Evolutionary conservation across 1,140 invertebrate genomes (phyloP).

Genomic region (Choristoneura fumiferana): DNA sequence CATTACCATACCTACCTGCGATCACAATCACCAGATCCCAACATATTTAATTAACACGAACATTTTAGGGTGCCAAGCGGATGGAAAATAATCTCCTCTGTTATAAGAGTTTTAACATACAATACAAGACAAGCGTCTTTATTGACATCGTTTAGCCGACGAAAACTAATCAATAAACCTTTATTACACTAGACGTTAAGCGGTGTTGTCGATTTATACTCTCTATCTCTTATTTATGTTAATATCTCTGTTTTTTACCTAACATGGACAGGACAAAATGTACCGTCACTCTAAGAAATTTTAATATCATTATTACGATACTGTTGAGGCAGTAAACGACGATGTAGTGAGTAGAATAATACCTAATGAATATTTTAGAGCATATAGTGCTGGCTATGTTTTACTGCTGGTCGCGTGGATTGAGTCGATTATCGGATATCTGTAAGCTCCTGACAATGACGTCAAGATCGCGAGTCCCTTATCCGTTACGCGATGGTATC

Average conservation of each 20-base stretch:
- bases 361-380: no score
- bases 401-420: no score
- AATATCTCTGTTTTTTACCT: background rate
- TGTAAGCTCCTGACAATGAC: no score
- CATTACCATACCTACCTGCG: slow-evolving; percentile 57
- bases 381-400: no score
- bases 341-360: no score
- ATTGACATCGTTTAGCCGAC: background rate
- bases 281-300: no score
- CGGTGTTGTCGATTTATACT: background rate
- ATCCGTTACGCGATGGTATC: slow-evolving; percentile 67
- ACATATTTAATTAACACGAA: slow-evolving; percentile 65
- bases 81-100: slow-evolving; percentile 44
- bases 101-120: slow-evolving; percentile 12
- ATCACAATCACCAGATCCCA: slow-evolving; percentile 60
- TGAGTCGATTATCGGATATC: no score
- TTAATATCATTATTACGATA: no score
- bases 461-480: slow-evolving; percentile 68
- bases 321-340: no score
- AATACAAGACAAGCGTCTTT: background rate
- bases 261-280: no score
- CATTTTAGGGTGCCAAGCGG: slow-evolving; percentile 59
- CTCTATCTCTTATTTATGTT: slow-evolving; percentile 8
- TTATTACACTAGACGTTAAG: slow-evolving; percentile 1
- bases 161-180: background rate